A percentile compares a stretch with the other conserved stretches of the same genome.
These are phyloP conservation scores for Coenonympha glycerion DNA, from an alignment of 2,888 invertebrate species.

Conservation along the genomic window DNA sequence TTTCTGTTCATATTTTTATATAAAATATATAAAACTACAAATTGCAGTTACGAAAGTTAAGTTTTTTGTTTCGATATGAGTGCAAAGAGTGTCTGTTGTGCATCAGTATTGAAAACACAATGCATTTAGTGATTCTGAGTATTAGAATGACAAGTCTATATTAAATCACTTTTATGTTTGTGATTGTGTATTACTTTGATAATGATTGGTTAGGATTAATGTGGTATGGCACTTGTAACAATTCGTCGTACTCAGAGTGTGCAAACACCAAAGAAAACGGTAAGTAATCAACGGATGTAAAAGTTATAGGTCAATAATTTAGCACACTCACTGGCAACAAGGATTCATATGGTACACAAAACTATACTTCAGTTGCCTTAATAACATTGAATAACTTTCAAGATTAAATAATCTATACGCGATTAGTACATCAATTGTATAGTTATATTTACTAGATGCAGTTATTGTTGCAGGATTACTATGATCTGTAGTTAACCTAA, in stretches of 20 bases:
- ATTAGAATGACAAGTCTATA: constrained; percentile 60
- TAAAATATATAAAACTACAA: constrained; percentile 25
- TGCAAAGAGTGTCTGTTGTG: constrained; percentile 23
- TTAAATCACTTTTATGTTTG: constrained; percentile 60
- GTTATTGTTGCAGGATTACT: background rate
- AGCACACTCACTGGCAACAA: constrained; percentile 18
- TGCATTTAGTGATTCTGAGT: constrained; percentile 49
- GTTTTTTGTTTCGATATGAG: constrained; percentile 24
- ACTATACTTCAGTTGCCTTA: background rate
- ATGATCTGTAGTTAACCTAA: background rate
- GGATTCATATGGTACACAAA: constrained; percentile 10
- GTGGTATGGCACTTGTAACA: constrained; percentile 74
- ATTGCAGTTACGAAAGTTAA: constrained; percentile 18
- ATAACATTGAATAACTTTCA: background rate
- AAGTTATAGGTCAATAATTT: constrained; percentile 36
- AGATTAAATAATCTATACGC: background rate
- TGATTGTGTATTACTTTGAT: constrained; percentile 64
- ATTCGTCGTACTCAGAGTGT: constrained; percentile 73
- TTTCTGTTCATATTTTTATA: constrained; percentile 25
- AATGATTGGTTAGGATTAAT: constrained; percentile 65
- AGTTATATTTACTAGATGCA: background rate
- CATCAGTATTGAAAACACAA: constrained; percentile 33
- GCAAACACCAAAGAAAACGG: constrained; percentile 71
- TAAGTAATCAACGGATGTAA: constrained; percentile 47
- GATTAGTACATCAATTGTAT: background rate